Evolutionary conservation across 1,140 invertebrate species (phyloP).

Genomic region (Hylaeus volcanicus): DNA sequence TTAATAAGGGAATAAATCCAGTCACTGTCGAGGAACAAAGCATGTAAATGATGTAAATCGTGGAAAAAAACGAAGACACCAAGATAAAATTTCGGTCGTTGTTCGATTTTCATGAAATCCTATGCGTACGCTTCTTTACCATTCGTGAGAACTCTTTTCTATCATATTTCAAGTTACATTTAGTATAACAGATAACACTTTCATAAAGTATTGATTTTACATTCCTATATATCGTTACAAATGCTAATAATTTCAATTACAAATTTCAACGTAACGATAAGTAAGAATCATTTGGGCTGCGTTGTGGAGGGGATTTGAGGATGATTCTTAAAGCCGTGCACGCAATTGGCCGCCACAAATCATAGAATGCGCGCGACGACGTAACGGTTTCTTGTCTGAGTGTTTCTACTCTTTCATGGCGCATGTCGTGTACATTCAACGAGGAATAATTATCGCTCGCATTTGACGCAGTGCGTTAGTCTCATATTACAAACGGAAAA

Average conservation of each 20-base stretch:
- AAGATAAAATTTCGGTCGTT: background rate
- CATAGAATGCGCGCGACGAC: constrained; percentile 19
- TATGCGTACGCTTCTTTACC: background rate
- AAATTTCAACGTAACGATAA: background rate
- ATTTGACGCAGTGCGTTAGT: constrained; percentile 76
- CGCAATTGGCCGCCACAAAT: background rate
- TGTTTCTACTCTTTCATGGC: constrained; percentile 63
- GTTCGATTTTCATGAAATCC: background rate
- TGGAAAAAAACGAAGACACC: background rate
- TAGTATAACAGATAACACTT: background rate
- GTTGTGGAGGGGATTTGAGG: background rate
- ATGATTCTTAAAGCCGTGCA: background rate
- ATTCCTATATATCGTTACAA: background rate
- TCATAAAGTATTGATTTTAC: background rate
- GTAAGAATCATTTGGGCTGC: background rate
- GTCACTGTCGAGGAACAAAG: background rate
- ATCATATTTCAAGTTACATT: background rate
- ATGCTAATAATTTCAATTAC: background rate
- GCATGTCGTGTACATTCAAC: constrained; percentile 62
- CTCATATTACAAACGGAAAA: constrained; percentile 61
- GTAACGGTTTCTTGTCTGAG: constrained; percentile 48
- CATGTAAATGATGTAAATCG: background rate
- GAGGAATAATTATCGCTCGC: constrained; percentile 70
- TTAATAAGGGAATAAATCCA: background rate
- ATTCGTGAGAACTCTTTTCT: background rate